Base-by-base conservation (phyloP, 2,888 invertebrate species). In the Pandemis cinnamomeana region DNA sequence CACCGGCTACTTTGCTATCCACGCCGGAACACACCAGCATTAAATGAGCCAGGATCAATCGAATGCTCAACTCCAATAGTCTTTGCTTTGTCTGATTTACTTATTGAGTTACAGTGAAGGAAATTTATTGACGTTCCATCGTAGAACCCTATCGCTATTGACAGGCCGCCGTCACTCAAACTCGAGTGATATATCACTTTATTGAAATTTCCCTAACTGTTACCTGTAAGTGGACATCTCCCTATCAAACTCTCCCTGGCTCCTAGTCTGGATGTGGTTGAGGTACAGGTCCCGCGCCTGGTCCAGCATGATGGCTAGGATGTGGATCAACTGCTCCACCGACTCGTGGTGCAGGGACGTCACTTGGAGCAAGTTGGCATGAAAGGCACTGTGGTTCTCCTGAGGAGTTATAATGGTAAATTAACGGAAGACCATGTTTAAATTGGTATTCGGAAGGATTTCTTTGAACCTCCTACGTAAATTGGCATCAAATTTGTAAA, bases 261-360 rank as follows among this genome's bases (percentile, higher is more conserved):
- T 84, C 58, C 82, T 83, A 8, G 78, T 75, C 8, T 89, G 87
- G 60, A 89, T 82, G 76, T 85, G 85, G 77, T 88, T 88, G 63
- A 95, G 80, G 77, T 95, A 95, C 62, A 95, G 87, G 71, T 96
- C 96, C 46, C 95, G 88, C 0, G 96, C 96, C 86, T 96, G 96
- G 73, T 95, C 95, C 81, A 96, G 86, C 80, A 96, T 94, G 68
- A 96, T 93, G 11, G 95, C 95, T 75, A 96, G 80, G 2, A 96
- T 90, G 78, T 95, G 96, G 76, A 96, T 94, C 71, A 96, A 87
- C 75, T 96, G 95, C 81, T 96, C 96, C 0, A 95, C 84, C 0
- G 92, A 87, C 77, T 95, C 95, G 69, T 93, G 91, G 71, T 91
- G 83, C 7, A 82, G 71, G 0, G 90, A 86, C 0, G 92, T 93